Conservation (phyloP, 2,797 vertebrate species). For the Hippoglossus hippoglossus region DNA sequence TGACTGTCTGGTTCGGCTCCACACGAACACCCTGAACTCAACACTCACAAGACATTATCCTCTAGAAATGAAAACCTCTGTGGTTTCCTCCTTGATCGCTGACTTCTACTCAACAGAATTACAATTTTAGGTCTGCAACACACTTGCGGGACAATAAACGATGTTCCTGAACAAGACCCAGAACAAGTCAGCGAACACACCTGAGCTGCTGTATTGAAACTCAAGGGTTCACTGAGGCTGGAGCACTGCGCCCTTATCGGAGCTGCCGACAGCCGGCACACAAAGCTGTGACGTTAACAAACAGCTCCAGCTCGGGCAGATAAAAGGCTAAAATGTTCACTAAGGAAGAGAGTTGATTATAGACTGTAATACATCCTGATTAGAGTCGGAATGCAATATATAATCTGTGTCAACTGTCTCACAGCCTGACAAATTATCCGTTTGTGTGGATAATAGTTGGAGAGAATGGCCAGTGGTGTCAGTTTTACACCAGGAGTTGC, state of each 20-base stretch:
- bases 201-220: conserved; percentile 22
- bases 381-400: background rate
- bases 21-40: conserved; percentile 39
- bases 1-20: conserved; percentile 42
- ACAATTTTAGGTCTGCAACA: conserved; percentile 57
- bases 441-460: conserved; percentile 6
- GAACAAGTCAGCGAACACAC: conserved; percentile 10
- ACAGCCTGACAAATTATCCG: background rate
- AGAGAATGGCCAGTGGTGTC: conserved; percentile 11
- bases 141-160: conserved; percentile 56
- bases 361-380: background rate
- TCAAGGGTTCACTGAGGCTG: conserved; percentile 34
- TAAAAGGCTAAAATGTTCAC: background rate
- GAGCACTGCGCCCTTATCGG: conserved; percentile 29
- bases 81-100: conserved; percentile 42
- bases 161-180: conserved; percentile 33
- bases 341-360: background rate
- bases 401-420: conserved; percentile 11
- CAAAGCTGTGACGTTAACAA: conserved; percentile 26
- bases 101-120: conserved; percentile 70
- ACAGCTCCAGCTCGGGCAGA: background rate
- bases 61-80: conserved; percentile 61
- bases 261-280: conserved; percentile 21
- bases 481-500: conserved; percentile 24
- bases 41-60: conserved; percentile 49